A percentile compares a stretch with the other conserved stretches of the same genome.
Evolutionary conservation across 2,888 invertebrate genomes (phyloP).

Genomic region (Cheilosia variabilis): DNA sequence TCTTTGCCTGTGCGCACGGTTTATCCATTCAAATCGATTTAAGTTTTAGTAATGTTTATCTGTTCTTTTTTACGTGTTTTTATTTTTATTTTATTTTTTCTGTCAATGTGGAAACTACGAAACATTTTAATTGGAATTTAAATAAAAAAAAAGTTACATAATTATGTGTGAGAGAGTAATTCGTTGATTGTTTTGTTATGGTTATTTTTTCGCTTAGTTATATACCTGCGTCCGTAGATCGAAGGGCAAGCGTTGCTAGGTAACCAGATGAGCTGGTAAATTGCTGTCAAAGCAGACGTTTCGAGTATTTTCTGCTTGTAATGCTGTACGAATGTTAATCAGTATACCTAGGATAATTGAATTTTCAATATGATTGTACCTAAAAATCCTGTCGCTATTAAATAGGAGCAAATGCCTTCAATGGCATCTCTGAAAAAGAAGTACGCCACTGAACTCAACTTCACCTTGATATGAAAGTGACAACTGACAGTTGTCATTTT

Average conservation of each 20-base stretch:
- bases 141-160: slow-evolving; percentile 22
- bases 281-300: no score
- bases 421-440: no score
- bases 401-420: no score
- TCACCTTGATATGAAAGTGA: background rate
- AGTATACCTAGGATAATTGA: no score
- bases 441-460: background rate
- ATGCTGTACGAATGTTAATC: no score
- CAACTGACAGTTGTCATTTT: slow-evolving; percentile 2
- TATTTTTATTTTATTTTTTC: background rate
- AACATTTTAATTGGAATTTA: background rate
- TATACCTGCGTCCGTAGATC: no score
- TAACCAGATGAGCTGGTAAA: no score
- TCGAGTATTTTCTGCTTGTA: no score
- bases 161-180: background rate
- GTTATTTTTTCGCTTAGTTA: background rate
- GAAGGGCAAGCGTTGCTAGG: no score
- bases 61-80: slow-evolving; percentile 4
- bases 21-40: slow-evolving; percentile 18
- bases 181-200: background rate
- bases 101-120: background rate
- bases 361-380: no score
- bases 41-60: slow-evolving; percentile 11
- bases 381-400: no score
- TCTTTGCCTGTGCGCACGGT: slow-evolving; percentile 7